Evolutionary conservation across 1,140 invertebrate species (phyloP).

Genomic region (Bombus turneri): DNA sequence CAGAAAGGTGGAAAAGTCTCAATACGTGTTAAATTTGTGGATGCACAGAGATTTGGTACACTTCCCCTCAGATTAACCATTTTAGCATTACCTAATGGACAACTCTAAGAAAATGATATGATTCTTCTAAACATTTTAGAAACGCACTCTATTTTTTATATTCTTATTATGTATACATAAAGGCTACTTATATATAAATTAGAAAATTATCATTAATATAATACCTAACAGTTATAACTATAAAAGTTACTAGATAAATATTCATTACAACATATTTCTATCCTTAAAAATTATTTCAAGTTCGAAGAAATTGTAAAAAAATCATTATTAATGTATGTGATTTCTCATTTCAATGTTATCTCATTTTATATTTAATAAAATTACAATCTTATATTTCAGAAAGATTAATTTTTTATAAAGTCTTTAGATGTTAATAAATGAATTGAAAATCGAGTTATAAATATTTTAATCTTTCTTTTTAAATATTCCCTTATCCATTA

Average conservation of each 20-base stretch:
- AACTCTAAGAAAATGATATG: constrained; percentile 62
- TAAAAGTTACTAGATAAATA: background rate
- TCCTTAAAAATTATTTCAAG: background rate
- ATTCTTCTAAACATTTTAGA: constrained; percentile 2
- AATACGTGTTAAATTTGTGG: constrained; percentile 66
- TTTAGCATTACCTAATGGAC: constrained; percentile 74
- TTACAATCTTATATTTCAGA: background rate
- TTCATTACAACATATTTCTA: background rate
- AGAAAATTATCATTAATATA: no score
- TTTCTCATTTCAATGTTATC: background rate
- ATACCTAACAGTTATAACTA: no score
- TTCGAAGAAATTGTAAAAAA: background rate
- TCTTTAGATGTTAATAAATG: background rate
- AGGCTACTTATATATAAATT: no score
- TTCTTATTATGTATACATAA: no score
- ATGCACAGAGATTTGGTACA: constrained; percentile 75
- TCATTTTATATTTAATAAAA: background rate
- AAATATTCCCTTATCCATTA: background rate
- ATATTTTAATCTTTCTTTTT: background rate
- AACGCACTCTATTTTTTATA: background rate
- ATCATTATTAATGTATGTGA: background rate
- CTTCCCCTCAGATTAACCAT: constrained; percentile 76
- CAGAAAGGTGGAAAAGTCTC: constrained; percentile 64
- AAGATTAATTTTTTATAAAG: background rate
- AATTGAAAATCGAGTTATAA: background rate